Evolutionary conservation across 2,113 vertebrate species (phyloP).

Genomic region (Heliornis fulica): DNA sequence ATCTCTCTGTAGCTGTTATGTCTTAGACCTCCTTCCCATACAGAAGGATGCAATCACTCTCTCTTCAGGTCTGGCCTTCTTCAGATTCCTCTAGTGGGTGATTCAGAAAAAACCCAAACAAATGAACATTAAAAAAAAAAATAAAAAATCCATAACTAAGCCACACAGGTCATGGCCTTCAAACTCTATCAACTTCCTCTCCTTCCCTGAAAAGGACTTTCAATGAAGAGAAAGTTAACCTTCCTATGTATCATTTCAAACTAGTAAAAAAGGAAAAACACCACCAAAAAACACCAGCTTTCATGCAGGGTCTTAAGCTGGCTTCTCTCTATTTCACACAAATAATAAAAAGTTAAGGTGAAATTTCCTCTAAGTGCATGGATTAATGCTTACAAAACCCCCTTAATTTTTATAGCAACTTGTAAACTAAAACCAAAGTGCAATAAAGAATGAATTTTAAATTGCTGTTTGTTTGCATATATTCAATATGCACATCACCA

Average conservation of each 20-base stretch:
- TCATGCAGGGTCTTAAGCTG: background rate
- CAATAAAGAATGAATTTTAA: conserved; percentile 6
- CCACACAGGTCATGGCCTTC: background rate
- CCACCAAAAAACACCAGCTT: background rate
- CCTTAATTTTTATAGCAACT: background rate
- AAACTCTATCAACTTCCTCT: background rate
- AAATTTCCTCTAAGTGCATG: background rate
- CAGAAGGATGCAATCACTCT: background rate
- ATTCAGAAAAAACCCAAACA: background rate
- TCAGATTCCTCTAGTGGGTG: background rate
- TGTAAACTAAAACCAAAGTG: background rate
- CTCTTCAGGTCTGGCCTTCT: background rate
- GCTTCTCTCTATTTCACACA: background rate
- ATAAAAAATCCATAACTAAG: background rate
- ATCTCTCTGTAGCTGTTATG: background rate
- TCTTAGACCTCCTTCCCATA: background rate
- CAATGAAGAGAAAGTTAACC: background rate
- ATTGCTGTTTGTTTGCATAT: background rate
- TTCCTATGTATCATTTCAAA: background rate
- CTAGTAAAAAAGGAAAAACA: background rate
- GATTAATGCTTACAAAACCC: background rate
- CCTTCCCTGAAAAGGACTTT: background rate
- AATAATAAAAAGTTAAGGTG: background rate
- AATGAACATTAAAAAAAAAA: background rate
- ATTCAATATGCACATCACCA: background rate